Conservation (phyloP, 1,140 invertebrate species). For the Helicorthomorpha holstii region DNA sequence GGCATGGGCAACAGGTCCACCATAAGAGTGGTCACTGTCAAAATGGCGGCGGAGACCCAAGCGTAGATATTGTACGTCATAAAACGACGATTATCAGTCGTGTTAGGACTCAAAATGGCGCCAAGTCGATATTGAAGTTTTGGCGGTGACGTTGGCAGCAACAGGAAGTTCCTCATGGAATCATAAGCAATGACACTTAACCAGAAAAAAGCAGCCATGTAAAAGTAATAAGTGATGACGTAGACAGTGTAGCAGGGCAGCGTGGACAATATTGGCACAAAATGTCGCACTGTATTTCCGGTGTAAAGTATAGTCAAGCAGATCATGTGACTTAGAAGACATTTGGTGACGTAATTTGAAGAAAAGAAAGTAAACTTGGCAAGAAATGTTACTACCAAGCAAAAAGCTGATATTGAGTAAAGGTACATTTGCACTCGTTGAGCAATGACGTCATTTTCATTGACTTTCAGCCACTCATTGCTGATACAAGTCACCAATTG, state of each 20-base stretch:
- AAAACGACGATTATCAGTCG: background rate
- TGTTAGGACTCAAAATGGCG: background rate
- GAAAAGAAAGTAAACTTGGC: background rate
- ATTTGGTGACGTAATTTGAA: background rate
- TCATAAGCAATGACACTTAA: slow-evolving; percentile 24
- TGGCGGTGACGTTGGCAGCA: no score
- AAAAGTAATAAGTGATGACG: slow-evolving; percentile 29
- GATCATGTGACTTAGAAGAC: background rate
- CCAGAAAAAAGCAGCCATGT: slow-evolving; percentile 32
- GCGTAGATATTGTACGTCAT: slow-evolving; percentile 20
- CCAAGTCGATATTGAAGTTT: background rate
- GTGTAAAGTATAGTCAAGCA: slow-evolving; percentile 3
- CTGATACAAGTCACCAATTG: no score
- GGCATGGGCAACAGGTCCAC: slow-evolving; percentile 15
- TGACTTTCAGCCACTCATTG: no score
- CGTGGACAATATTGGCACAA: background rate
- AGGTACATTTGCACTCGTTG: background rate
- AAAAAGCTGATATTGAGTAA: background rate
- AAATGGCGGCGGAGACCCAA: slow-evolving; percentile 19
- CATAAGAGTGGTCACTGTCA: slow-evolving; percentile 15
- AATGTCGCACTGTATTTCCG: background rate
- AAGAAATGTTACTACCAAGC: background rate
- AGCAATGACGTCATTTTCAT: no score
- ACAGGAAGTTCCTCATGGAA: slow-evolving; percentile 17
- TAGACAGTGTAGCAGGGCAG: background rate